Percentiles rank a stretch among this genome's conserved stretches.
Conservation (phyloP, 2,797 vertebrate genomes). For the Danio jaintianensis region DNA sequence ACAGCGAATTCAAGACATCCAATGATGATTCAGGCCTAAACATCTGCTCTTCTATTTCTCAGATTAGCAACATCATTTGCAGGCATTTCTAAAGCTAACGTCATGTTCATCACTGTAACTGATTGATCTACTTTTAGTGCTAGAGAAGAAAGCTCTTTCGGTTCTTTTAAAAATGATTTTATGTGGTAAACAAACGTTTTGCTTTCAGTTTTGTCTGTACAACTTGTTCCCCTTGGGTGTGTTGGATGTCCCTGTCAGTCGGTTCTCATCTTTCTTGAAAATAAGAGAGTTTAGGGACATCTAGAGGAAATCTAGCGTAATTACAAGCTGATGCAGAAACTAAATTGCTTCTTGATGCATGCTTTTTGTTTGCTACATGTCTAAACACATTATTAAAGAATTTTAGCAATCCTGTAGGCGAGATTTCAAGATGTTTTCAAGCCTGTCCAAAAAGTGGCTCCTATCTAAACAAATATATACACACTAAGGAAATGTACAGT, state of each 20-base stretch:
- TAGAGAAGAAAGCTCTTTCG: too few relatives aligned
- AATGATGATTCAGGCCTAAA: not conserved
- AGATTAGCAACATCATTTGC: not conserved
- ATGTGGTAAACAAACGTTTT: not conserved
- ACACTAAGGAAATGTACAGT: too few relatives aligned
- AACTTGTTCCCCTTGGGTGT: not conserved
- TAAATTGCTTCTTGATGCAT: not conserved
- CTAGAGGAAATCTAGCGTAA: constrained; percentile 44
- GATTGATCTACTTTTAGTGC: too few relatives aligned
- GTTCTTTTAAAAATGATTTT: not conserved
- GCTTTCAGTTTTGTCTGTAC: not conserved
- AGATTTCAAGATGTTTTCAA: not conserved
- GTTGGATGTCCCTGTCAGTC: not conserved
- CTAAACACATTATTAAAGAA: not conserved
- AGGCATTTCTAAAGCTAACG: not conserved
- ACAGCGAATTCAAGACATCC: not conserved
- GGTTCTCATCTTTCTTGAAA: not conserved
- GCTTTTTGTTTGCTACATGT: not conserved
- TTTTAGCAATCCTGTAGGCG: not conserved
- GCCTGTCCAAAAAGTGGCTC: too few relatives aligned
- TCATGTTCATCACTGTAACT: not conserved
- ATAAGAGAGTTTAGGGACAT: constrained; percentile 44
- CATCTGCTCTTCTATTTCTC: not conserved
- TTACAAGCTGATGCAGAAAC: constrained; percentile 19
- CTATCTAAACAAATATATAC: too few relatives aligned